Percentiles rank a stretch among this genome's conserved stretches.
Evolutionary conservation across 2,113 vertebrate genomes (phyloP).

Genomic region (Pristiophorus japonicus): DNA sequence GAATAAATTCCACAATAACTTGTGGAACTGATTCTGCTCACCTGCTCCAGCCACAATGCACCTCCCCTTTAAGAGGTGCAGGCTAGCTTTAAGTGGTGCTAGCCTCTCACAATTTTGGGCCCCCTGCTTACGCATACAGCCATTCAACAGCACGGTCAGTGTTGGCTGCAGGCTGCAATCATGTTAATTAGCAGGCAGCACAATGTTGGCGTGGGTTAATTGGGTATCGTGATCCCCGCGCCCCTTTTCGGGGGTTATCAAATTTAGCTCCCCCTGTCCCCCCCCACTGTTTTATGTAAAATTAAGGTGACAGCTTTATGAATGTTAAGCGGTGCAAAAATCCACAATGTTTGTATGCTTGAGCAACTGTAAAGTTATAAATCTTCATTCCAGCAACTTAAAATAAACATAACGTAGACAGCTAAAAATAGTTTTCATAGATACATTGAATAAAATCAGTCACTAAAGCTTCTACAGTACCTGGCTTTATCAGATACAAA

Average conservation of each 20-base stretch:
- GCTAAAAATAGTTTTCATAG: constrained; percentile 18
- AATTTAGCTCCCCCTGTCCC: not conserved
- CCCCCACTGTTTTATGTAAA: not conserved
- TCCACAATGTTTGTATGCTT: not conserved
- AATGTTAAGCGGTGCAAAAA: constrained; percentile 4
- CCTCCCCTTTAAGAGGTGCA: not conserved
- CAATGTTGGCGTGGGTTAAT: not conserved
- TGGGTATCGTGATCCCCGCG: not conserved
- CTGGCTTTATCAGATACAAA: not conserved
- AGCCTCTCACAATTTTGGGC: not conserved
- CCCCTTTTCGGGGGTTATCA: too few species aligned
- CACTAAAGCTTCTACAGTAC: not conserved
- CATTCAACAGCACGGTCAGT: not conserved
- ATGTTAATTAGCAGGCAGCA: not conserved
- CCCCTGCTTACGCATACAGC: not conserved
- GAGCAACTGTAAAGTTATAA: not conserved
- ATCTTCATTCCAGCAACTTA: constrained; percentile 9
- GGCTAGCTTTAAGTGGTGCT: not conserved
- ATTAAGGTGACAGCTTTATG: not conserved
- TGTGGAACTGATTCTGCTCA: too few species aligned
- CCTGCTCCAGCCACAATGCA: not conserved
- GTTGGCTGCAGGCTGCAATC: not conserved
- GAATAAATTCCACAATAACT: too few species aligned
- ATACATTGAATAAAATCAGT: not conserved
- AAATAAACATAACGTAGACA: constrained; percentile 17